Conservation (phyloP, 2,888 invertebrate genomes). For the Andrena camellia region DNA sequence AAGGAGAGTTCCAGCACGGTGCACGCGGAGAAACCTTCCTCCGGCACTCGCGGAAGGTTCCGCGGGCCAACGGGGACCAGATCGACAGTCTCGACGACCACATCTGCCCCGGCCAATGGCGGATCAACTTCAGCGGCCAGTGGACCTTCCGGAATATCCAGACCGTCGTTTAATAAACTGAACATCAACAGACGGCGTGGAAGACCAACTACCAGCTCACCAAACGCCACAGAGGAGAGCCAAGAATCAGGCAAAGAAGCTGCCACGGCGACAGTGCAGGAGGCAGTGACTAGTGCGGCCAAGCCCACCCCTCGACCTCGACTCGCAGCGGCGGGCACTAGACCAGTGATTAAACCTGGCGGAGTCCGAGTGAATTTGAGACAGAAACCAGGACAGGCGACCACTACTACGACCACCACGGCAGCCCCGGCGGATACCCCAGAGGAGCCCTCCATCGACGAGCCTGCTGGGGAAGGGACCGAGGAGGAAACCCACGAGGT, state of each 20-base stretch:
- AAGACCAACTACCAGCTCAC: conserved; percentile 75
- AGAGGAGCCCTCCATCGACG: conserved; percentile 77
- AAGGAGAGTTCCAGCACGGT: conserved; percentile 78
- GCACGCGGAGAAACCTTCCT: conserved; percentile 75
- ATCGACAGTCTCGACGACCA: conserved; percentile 71
- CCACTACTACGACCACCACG: conserved; percentile 85
- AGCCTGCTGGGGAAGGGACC: conserved; percentile 83
- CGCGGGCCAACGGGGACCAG: conserved; percentile 75
- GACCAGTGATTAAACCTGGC: conserved; percentile 88
- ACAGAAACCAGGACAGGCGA: conserved; percentile 85
- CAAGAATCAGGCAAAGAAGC: conserved; percentile 55
- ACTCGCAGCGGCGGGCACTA: conserved; percentile 83
- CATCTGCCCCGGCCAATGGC: conserved; percentile 51
- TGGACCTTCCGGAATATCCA: conserved; percentile 64
- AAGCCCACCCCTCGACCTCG: conserved; percentile 70
- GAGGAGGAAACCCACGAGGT: conserved; percentile 84
- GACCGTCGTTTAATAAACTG: conserved; percentile 79
- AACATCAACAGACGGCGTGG: conserved; percentile 79
- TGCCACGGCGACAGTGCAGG: conserved; percentile 45
- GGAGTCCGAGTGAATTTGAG: conserved; percentile 89
- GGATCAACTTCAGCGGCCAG: conserved; percentile 33
- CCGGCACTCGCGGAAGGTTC: conserved; percentile 75
- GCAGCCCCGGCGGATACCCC: conserved; percentile 84
- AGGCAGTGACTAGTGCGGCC: conserved; percentile 63
- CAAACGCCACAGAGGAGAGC: conserved; percentile 68